phyloP scores from a whole-genome alignment of 2,113 vertebrate species.

The Phycodurus eques region DNA sequence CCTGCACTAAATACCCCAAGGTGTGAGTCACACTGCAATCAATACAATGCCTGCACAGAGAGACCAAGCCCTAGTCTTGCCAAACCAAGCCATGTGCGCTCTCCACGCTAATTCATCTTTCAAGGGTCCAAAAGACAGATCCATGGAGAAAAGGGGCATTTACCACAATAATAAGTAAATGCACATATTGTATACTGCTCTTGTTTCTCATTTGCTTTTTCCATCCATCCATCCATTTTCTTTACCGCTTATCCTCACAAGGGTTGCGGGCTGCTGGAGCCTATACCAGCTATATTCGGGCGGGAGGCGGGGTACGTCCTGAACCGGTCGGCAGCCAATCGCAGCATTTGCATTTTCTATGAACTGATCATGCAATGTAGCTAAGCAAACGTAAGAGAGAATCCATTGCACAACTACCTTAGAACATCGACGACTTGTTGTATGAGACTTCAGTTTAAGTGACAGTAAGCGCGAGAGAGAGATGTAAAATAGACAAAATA shows the following conservation, averaged over 20 bases:
- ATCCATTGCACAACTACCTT: neutral
- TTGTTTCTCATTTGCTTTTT: neutral
- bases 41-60: conserved; percentile 67
- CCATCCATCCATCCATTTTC: too few relatives aligned
- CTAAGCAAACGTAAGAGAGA: neutral
- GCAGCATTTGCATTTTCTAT: too few relatives aligned
- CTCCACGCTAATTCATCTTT: conserved; percentile 62
- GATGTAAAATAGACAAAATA: neutral
- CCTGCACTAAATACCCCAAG: conserved; percentile 63
- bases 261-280: too few relatives aligned
- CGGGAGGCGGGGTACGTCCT: too few relatives aligned
- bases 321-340: too few relatives aligned
- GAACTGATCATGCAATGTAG: neutral
- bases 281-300: too few relatives aligned
- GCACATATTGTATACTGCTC: neutral
- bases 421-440: neutral
- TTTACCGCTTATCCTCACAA: too few relatives aligned
- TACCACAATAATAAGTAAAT: conserved; percentile 15
- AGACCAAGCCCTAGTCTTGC: conserved; percentile 57
- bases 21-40: conserved; percentile 76
- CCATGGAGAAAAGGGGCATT: conserved; percentile 40
- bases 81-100: conserved; percentile 54
- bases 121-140: conserved; percentile 56
- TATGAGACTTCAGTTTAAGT: neutral
- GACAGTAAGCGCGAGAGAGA: neutral